Evolutionary conservation across 2,797 vertebrate species (phyloP).

Genomic region (Danio aesculapii): DNA sequence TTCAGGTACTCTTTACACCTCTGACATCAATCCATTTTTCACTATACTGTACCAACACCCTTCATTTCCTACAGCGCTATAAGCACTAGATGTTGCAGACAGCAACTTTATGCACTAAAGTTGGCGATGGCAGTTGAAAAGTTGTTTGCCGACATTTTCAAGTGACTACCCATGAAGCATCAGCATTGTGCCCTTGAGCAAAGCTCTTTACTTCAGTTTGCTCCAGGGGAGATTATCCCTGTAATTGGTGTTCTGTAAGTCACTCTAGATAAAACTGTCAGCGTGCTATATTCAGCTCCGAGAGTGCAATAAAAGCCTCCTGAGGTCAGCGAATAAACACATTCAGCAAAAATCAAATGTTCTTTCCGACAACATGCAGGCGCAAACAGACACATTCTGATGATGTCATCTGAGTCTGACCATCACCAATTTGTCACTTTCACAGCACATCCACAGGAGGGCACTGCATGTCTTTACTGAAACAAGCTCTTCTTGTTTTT

Average conservation of each 20-base stretch:
- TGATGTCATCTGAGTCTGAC: neutral
- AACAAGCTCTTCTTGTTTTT: constrained; percentile 23
- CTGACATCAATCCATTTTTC: too few species aligned
- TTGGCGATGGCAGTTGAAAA: neutral
- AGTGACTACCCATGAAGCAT: constrained; percentile 1
- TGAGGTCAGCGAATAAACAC: constrained; percentile 9
- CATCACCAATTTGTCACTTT: neutral
- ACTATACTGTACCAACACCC: too few species aligned
- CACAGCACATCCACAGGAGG: constrained; percentile 68
- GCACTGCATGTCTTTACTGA: constrained; percentile 67
- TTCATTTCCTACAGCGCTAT: neutral
- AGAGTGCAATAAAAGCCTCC: neutral
- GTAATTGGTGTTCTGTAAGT: constrained; percentile 14
- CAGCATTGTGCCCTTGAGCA: constrained; percentile 8
- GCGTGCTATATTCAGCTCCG: constrained; percentile 13
- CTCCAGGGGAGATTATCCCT: constrained; percentile 1
- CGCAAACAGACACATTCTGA: neutral
- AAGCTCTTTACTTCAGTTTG: constrained; percentile 10
- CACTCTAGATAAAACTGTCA: constrained; percentile 9
- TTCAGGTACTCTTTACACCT: too few species aligned
- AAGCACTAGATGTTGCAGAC: neutral
- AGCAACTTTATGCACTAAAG: neutral
- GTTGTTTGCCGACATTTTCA: neutral
- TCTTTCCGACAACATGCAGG: neutral
- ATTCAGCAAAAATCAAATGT: neutral